A percentile compares a stretch with the other conserved stretches of the same genome.
phyloP scores from a whole-genome alignment of 2,113 vertebrate species.

The Cricetomys ansorgei region DNA sequence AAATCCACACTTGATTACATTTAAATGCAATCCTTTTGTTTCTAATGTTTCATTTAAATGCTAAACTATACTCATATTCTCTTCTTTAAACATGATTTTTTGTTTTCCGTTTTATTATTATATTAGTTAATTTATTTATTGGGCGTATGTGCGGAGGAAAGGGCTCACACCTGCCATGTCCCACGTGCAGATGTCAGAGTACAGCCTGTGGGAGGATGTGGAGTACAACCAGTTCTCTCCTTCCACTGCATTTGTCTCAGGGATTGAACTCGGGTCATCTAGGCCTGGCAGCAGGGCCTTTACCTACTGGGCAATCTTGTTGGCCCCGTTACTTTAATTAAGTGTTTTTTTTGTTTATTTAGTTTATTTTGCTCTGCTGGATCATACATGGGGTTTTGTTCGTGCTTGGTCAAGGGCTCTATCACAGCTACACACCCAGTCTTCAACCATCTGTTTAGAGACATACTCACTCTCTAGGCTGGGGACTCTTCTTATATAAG shows the following conservation, averaged over 20 bases:
- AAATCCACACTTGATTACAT: background rate
- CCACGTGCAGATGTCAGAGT: too few relatives aligned
- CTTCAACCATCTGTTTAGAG: background rate
- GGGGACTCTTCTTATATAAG: background rate
- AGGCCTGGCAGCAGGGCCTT: background rate
- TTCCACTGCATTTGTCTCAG: background rate
- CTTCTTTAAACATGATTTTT: background rate
- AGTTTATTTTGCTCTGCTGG: background rate
- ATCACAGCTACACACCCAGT: too few relatives aligned
- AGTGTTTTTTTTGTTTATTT: background rate
- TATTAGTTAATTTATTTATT: background rate
- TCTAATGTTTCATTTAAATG: constrained; percentile 32
- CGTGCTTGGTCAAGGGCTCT: too few relatives aligned
- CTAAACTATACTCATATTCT: background rate
- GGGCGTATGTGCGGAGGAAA: background rate
- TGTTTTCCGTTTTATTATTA: background rate
- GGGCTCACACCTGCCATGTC: too few relatives aligned
- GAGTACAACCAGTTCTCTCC: too few relatives aligned
- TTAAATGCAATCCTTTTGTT: background rate
- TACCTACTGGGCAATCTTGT: too few relatives aligned
- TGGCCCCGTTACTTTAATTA: background rate
- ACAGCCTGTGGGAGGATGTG: too few relatives aligned
- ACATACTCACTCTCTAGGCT: background rate
- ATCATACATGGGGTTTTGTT: background rate
- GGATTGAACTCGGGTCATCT: background rate